Conservation (phyloP, 2,797 vertebrate species). For the Gymnoscopelus braueri region DNA sequence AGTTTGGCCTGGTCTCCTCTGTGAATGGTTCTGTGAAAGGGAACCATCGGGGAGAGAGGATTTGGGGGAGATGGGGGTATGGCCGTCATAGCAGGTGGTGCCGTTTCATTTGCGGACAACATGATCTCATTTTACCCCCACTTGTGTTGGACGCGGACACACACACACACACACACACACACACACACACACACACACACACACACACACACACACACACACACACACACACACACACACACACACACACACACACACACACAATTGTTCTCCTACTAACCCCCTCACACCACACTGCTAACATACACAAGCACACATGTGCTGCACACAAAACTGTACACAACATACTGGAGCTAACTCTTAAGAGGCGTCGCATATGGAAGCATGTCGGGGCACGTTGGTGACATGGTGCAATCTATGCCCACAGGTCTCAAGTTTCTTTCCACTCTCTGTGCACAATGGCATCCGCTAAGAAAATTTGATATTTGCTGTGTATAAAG, state of each 20-base stretch:
- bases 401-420: constrained; percentile 6
- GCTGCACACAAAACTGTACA: not conserved
- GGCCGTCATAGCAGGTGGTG: not conserved
- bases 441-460: constrained; percentile 16
- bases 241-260: not conserved
- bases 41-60: no score
- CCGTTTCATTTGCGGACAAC: constrained; percentile 21
- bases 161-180: constrained; percentile 10
- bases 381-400: constrained; percentile 42
- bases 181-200: constrained; percentile 16
- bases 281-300: constrained; percentile 15
- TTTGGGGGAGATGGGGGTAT: not conserved
- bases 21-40: not conserved
- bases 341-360: constrained; percentile 9
- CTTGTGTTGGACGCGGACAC: constrained; percentile 13
- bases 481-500: not conserved
- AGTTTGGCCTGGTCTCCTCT: constrained; percentile 10
- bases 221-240: constrained; percentile 18
- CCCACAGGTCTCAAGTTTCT: constrained; percentile 19
- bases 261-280: constrained; percentile 25
- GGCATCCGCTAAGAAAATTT: constrained; percentile 4
- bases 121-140: constrained; percentile 37
- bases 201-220: constrained; percentile 10
- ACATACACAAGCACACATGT: constrained; percentile 9
- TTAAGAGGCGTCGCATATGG: constrained; percentile 30